Evolutionary conservation across 1,140 invertebrate species (phyloP), one percentile per base, ranked within the genome.

Genomic region (Myzus persicae): DNA sequence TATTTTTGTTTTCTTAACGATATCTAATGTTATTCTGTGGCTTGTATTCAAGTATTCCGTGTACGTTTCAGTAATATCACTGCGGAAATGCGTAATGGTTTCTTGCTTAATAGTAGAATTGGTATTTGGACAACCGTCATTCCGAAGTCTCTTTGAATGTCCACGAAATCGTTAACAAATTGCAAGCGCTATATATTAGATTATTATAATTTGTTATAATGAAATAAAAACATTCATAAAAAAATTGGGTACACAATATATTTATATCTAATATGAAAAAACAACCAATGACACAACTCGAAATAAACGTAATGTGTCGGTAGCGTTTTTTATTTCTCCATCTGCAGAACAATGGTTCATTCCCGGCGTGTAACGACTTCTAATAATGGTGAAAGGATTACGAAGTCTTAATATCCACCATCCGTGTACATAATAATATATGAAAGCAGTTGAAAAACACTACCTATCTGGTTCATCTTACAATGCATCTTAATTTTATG

Each of bases 331-430:
- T n/a, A n/a, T n/a, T 90, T 54, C 36, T 51, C 22, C 54, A 90
- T 90, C 54, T 67, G 24, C 38, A 26, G 40, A 67, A 90, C 89
- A 90, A 90, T 90, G 89, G 89, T 92, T 92, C 48, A 7, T 82
- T 92, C 67, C 36, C 42, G n/a, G 90, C 36, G 59, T 81, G 48
- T 76, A 92, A 51, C n/a, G 26, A 85, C 91, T 76, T 40, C 38
- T 93, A 81, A 51, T 93, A 93, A 84, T 40, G 91, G 91, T 93
- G 91, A 93, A 93, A 93, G 91, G 91, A 93, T 91, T 46, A 48
- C n/a, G 42, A 36, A 91, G 26, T 92, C 54, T 84, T 85, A 85
- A 93, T 84, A 93, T 84, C 26, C 31, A 91, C 40, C 38, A 22
- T 90, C 31, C 31, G 44, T n/a, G 31, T 89, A 89, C n/a, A 26